phyloP scores from a whole-genome alignment of 2,113 vertebrate species.

The Zeus faber region DNA sequence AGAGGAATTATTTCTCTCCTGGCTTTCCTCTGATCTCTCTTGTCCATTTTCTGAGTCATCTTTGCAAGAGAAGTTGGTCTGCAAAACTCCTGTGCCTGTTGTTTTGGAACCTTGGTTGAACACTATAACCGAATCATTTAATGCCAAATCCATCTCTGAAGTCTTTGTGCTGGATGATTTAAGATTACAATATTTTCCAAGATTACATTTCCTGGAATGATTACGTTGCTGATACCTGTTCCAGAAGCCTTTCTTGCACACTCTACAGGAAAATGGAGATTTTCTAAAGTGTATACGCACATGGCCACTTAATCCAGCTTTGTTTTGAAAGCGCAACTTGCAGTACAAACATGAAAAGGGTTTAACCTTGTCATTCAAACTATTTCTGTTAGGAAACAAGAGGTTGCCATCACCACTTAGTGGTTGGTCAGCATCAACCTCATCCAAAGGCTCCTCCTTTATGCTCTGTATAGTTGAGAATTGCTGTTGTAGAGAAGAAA shows the following conservation, averaged over 20 bases:
- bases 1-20: constrained; percentile 11
- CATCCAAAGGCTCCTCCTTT: constrained; percentile 65
- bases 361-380: constrained; percentile 21
- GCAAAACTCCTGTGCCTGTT: constrained; percentile 62
- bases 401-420: constrained; percentile 20
- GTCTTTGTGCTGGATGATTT: constrained; percentile 34
- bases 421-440: constrained; percentile 23
- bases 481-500: constrained; percentile 55
- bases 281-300: constrained; percentile 50
- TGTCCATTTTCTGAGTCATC: constrained; percentile 33
- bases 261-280: constrained; percentile 52
- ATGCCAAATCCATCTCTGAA: constrained; percentile 49
- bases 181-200: background rate
- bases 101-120: constrained; percentile 55
- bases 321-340: constrained; percentile 50
- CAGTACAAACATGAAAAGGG: constrained; percentile 56
- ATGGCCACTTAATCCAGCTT: constrained; percentile 60
- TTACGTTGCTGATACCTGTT: constrained; percentile 57
- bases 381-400: constrained; percentile 14
- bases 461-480: constrained; percentile 46
- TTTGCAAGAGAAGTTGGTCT: constrained; percentile 63
- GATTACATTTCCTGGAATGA: constrained; percentile 67
- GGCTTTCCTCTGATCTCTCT: background rate
- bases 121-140: constrained; percentile 50
- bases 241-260: constrained; percentile 68